These are phyloP conservation scores for Andinoacara biseriatus DNA, from an alignment of 2,113 vertebrate genomes.

Conservation along the genomic window DNA sequence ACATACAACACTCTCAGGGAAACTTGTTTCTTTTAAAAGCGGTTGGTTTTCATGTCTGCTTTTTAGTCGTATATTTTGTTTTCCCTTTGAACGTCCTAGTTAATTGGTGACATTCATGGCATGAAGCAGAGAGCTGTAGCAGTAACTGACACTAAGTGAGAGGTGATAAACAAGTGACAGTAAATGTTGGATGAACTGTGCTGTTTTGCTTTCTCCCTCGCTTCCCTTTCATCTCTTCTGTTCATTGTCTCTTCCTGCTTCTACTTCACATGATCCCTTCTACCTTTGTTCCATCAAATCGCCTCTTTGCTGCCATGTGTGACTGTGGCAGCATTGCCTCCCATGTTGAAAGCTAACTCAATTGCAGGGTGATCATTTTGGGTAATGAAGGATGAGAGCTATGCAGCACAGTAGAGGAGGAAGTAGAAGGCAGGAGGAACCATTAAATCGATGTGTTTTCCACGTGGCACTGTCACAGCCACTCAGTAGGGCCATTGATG, in stretches of 20 bases:
- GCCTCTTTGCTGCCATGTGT: conserved; percentile 5
- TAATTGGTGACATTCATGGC: neutral
- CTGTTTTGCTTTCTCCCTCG: neutral
- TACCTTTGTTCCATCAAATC: conserved; percentile 40
- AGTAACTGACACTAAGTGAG: conserved; percentile 35
- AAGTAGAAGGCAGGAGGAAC: conserved; percentile 49
- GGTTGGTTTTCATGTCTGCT: neutral
- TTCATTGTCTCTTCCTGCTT: conserved; percentile 16
- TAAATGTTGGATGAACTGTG: conserved; percentile 24
- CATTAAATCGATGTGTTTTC: conserved; percentile 73
- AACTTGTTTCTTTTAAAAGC: conserved; percentile 16
- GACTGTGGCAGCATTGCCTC: conserved; percentile 51
- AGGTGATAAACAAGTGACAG: conserved; percentile 28
- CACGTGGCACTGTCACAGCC: conserved; percentile 62
- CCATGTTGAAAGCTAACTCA: conserved; percentile 63
- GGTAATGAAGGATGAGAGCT: conserved; percentile 55
- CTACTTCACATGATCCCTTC: conserved; percentile 29
- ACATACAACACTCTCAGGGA: conserved; percentile 10
- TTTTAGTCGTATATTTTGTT: neutral
- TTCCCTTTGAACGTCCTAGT: neutral
- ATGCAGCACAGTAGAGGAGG: conserved; percentile 31
- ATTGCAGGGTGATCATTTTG: conserved; percentile 62
- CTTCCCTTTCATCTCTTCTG: neutral
- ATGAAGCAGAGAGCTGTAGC: neutral
- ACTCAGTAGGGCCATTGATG: conserved; percentile 72